A percentile compares a stretch with the other conserved stretches of the same genome.
These are phyloP conservation scores for Protophormia terraenovae DNA, from an alignment of 2,888 invertebrate genomes.

Conservation along the genomic window DNA sequence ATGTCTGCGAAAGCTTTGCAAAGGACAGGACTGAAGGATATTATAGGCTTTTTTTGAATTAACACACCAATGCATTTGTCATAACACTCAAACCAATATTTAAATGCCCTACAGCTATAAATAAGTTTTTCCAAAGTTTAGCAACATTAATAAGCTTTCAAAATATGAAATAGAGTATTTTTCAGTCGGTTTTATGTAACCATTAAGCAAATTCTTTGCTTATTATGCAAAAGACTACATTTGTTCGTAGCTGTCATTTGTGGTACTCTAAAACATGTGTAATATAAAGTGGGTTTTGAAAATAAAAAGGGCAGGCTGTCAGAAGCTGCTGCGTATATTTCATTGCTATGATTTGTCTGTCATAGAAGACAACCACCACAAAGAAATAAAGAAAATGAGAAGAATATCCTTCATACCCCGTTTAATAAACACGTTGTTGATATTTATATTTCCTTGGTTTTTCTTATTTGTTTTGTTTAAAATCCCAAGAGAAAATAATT, in stretches of 20 bases:
- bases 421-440: slow-evolving; percentile 32
- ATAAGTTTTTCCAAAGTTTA: no score
- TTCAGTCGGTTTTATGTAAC: background rate
- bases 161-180: background rate
- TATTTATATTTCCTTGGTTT: background rate
- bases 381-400: background rate
- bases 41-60: slow-evolving; percentile 43
- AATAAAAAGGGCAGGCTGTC: slow-evolving; percentile 16
- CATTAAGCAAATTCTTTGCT: background rate
- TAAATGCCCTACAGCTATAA: background rate
- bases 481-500: slow-evolving; percentile 48
- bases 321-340: slow-evolving; percentile 25
- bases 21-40: slow-evolving; percentile 1
- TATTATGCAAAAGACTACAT: background rate
- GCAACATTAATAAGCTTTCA: background rate
- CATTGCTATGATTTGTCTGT: background rate
- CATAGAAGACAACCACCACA: slow-evolving; percentile 12
- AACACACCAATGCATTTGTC: slow-evolving; percentile 45
- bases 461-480: slow-evolving; percentile 1
- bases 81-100: background rate
- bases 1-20: slow-evolving; percentile 1
- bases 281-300: slow-evolving; percentile 7
- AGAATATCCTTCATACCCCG: slow-evolving; percentile 6
- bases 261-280: slow-evolving; percentile 30
- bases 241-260: slow-evolving; percentile 13